Evolutionary conservation across 2,113 vertebrate genomes (phyloP).

Genomic region (Neopipo cinnamomea): DNA sequence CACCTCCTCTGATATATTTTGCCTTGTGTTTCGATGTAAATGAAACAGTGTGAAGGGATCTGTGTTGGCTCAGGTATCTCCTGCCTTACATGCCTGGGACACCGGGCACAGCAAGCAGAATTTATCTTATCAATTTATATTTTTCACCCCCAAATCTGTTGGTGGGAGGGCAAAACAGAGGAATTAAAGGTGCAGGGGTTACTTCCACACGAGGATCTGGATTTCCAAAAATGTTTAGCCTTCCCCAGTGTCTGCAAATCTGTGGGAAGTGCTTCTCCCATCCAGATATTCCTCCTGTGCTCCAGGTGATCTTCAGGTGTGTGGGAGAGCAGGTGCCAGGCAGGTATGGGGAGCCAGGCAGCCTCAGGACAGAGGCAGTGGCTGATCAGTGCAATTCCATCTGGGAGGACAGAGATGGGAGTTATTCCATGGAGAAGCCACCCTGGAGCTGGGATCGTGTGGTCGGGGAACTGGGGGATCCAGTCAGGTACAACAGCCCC

Average conservation of each 20-base stretch:
- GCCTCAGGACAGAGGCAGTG: not conserved
- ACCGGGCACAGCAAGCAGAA: not conserved
- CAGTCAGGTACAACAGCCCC: not conserved
- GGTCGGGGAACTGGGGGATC: not conserved
- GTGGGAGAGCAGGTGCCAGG: not conserved
- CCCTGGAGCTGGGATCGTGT: not conserved
- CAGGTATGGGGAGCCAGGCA: rapidly evolving
- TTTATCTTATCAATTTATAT: no score
- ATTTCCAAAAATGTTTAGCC: not conserved
- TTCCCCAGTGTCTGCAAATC: not conserved
- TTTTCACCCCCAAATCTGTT: not conserved
- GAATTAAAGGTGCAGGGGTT: not conserved
- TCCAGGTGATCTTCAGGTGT: not conserved
- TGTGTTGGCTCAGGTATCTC: rapidly evolving
- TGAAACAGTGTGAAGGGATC: not conserved
- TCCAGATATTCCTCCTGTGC: rapidly evolving
- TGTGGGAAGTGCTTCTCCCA: not conserved
- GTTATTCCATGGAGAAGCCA: not conserved
- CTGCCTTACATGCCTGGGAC: not conserved
- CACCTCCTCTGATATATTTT: rapidly evolving
- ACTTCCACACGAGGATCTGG: not conserved
- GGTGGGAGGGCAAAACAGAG: not conserved
- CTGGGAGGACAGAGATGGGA: not conserved
- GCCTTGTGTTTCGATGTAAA: not conserved
- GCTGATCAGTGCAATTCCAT: not conserved